Percentiles rank a stretch among this genome's conserved stretches.
Evolutionary conservation across 2,888 invertebrate genomes (phyloP).

Genomic region (Ichneumon xanthorius): DNA sequence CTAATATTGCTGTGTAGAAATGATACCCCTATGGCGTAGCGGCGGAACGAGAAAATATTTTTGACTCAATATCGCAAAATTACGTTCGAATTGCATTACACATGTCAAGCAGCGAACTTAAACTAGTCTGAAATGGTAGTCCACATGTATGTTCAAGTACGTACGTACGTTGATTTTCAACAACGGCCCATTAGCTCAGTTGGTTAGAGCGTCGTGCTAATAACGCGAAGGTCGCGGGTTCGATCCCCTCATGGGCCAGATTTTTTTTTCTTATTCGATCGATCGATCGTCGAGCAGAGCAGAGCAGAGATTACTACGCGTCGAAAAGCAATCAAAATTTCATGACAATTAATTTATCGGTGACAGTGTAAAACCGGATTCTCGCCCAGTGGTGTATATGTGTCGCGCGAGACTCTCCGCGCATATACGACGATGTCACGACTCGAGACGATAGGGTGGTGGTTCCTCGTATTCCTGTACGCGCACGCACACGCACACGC

Average conservation of each 20-base stretch:
- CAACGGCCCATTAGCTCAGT: constrained; percentile 82
- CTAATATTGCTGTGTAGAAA: not conserved
- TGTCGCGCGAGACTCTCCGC: not conserved
- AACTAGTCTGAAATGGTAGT: not conserved
- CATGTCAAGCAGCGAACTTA: too few relatives aligned
- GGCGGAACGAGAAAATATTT: not conserved
- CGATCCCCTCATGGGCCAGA: constrained; percentile 83
- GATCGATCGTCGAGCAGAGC: too few relatives aligned
- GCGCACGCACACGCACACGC: not conserved
- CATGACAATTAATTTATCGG: not conserved
- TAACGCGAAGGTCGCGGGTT: constrained; percentile 84
- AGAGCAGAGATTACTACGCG: not conserved
- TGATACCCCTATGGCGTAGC: not conserved
- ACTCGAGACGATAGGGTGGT: constrained; percentile 48
- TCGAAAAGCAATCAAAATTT: constrained; percentile 7
- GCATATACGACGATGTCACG: constrained; percentile 43
- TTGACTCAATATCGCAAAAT: not conserved
- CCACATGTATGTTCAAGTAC: not conserved
- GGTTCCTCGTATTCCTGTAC: constrained; percentile 69
- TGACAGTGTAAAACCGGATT: constrained; percentile 5
- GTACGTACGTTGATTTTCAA: not conserved
- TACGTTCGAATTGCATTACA: not conserved
- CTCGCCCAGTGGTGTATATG: not conserved
- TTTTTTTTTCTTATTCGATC: constrained; percentile 67
- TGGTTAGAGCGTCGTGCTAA: constrained; percentile 84